Evolutionary conservation across 2,888 invertebrate genomes (phyloP).

Genomic region (Agonopterix arenella): DNA sequence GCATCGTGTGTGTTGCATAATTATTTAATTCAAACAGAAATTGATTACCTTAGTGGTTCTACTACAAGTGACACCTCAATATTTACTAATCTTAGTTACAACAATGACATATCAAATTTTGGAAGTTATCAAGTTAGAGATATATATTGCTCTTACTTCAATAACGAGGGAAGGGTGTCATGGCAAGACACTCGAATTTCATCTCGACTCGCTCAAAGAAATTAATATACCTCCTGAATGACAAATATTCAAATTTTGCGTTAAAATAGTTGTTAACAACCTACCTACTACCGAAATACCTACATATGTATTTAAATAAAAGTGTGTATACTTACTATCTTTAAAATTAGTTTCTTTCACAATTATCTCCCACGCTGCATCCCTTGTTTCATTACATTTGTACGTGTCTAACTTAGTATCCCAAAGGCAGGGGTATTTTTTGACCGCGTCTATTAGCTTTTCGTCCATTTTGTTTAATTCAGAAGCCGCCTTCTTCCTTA

Average conservation of each 20-base stretch:
- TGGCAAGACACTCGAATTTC: conserved; percentile 13
- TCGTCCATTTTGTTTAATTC: conserved; percentile 11
- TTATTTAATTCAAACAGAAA: not conserved
- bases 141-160: conserved; percentile 14
- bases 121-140: conserved; percentile 14
- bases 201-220: not conserved
- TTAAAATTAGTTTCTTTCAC: conserved; percentile 14
- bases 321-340: conserved; percentile 12
- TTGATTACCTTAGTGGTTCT: not conserved
- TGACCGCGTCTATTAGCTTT: conserved; percentile 17
- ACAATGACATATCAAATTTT: not conserved
- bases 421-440: conserved; percentile 14
- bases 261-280: too few species aligned
- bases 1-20: conserved; percentile 5
- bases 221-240: too few species aligned
- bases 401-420: conserved; percentile 11
- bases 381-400: conserved; percentile 11
- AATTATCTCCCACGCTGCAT: conserved; percentile 16
- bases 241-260: too few species aligned
- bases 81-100: not conserved
- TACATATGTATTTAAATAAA: conserved; percentile 11
- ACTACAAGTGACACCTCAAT: not conserved
- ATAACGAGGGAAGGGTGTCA: conserved; percentile 12
- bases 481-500: not conserved
- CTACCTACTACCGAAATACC: conserved; percentile 1